These are phyloP conservation scores for Tethea ocularis DNA, from an alignment of 2,888 invertebrate genomes.

Conservation along the genomic window DNA sequence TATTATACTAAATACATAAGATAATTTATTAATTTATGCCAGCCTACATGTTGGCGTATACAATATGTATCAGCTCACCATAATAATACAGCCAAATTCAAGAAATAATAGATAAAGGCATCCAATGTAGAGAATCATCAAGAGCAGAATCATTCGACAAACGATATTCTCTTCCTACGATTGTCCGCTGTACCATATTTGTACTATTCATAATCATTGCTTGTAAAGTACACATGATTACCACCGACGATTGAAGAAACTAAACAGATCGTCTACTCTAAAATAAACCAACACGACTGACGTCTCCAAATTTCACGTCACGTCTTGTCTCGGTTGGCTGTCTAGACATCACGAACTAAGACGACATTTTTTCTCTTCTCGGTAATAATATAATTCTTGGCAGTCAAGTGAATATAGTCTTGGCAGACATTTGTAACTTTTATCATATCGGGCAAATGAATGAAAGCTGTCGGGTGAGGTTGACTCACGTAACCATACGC, in stretches of 20 bases:
- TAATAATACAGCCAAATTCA: too few species aligned
- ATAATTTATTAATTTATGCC: too few species aligned
- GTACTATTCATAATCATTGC: neutral
- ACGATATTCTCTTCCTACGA: neutral
- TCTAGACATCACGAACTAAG: constrained; percentile 70
- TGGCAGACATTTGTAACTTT: constrained; percentile 74
- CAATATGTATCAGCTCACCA: too few species aligned
- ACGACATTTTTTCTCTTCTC: constrained; percentile 70
- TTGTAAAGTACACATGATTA: neutral
- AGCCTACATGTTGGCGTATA: too few species aligned
- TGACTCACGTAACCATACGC: constrained; percentile 55
- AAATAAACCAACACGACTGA: constrained; percentile 24
- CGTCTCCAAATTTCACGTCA: constrained; percentile 54
- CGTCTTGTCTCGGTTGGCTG: constrained; percentile 66
- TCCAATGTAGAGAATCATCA: too few species aligned
- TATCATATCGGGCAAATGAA: constrained; percentile 76
- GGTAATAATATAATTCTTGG: constrained; percentile 80
- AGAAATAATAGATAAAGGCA: neutral
- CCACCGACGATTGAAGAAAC: neutral
- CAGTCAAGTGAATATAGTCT: constrained; percentile 70
- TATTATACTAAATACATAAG: too few species aligned
- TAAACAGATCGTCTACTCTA: neutral
- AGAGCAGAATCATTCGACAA: neutral
- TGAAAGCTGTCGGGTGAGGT: constrained; percentile 67
- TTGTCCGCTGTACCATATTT: neutral